A percentile compares a stretch with the other conserved stretches of the same genome.
These are phyloP conservation scores for Leptobrachium ailaonicum DNA, from an alignment of 2,113 vertebrate genomes.

Conservation along the genomic window DNA sequence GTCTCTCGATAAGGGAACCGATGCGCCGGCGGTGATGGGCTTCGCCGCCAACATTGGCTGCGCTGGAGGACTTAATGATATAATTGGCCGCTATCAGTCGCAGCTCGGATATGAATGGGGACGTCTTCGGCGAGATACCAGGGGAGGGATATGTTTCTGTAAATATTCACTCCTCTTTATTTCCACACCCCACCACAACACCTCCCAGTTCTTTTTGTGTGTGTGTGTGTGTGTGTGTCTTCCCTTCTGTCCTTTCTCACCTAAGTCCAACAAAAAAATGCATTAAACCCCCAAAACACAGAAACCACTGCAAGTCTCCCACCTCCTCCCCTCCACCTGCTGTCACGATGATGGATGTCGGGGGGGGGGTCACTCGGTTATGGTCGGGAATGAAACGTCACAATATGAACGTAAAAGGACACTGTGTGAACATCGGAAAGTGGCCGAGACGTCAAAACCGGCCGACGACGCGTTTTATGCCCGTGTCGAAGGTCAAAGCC, in stretches of 20 bases:
- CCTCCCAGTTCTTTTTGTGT: slow-evolving; percentile 1
- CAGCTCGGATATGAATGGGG: slow-evolving; percentile 35
- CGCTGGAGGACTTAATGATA: slow-evolving; percentile 35
- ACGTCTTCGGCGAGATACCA: slow-evolving; percentile 19
- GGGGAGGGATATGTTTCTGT: background rate
- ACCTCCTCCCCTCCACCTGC: slow-evolving; percentile 44
- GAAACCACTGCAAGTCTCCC: background rate
- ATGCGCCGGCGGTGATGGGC: background rate
- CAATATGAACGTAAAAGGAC: slow-evolving; percentile 25
- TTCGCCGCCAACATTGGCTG: background rate
- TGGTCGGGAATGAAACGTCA: slow-evolving; percentile 48
- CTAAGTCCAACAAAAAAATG: slow-evolving; percentile 15
- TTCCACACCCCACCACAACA: background rate
- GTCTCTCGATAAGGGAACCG: no score
- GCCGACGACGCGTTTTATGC: no score
- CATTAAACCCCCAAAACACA: background rate
- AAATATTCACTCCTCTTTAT: slow-evolving; percentile 29
- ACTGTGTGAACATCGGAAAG: background rate
- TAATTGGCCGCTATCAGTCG: slow-evolving; percentile 27
- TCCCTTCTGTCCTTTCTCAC: slow-evolving; percentile 10
- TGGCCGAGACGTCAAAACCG: no score
- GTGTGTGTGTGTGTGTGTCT: background rate
- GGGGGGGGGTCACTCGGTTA: slow-evolving; percentile 19
- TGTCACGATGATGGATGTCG: slow-evolving; percentile 45
- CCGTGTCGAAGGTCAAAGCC: no score